These are phyloP conservation scores for Sebastes hopkinsi DNA, from an alignment of 2,797 vertebrate species.

Conservation along the genomic window DNA sequence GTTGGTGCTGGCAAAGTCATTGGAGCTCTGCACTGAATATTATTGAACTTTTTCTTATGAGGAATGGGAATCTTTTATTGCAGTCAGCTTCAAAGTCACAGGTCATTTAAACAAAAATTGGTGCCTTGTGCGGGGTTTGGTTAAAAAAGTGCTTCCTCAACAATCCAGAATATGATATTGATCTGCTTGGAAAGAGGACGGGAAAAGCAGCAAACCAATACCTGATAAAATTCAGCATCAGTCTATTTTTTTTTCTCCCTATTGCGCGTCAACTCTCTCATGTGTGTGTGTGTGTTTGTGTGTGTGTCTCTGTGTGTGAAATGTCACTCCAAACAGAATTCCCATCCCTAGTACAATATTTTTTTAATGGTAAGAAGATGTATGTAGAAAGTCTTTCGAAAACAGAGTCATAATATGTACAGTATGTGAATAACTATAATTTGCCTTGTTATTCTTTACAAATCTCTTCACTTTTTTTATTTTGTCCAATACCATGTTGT, in stretches of 20 bases:
- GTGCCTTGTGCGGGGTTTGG: background rate
- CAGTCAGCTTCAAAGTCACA: no score
- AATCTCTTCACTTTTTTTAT: background rate
- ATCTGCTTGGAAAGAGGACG: background rate
- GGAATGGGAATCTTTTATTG: no score
- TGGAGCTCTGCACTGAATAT: no score
- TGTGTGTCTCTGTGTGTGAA: no score
- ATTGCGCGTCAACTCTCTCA: fast-evolving
- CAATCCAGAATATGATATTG: background rate
- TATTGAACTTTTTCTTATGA: no score
- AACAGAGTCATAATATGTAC: background rate
- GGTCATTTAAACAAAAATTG: background rate
- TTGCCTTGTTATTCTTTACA: background rate
- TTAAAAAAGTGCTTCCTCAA: background rate
- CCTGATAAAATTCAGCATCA: background rate
- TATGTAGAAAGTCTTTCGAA: background rate
- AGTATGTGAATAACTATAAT: background rate
- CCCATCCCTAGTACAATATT: background rate
- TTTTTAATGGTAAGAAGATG: background rate
- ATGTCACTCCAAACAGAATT: no score
- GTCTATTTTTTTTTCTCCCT: background rate
- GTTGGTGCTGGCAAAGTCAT: no score
- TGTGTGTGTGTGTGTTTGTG: no score
- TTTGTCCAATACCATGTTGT: background rate
- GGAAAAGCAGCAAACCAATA: background rate